Evolutionary conservation across 2,113 vertebrate genomes (phyloP), one percentile per base, ranked within the genome.

Genomic region (Sinocyclocheilus maitianheensis): DNA sequence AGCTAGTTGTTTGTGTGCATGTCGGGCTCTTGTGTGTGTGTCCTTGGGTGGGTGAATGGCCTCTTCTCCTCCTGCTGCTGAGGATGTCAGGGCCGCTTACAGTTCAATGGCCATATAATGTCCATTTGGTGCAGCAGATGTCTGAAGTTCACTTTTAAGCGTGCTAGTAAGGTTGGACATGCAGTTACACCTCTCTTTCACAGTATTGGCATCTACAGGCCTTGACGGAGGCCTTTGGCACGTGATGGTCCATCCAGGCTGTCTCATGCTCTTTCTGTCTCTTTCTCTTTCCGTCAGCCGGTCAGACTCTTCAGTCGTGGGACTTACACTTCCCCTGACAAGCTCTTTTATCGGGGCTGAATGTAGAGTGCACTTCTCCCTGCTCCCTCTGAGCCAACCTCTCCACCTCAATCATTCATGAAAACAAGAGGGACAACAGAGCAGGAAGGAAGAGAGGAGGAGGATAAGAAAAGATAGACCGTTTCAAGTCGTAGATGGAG

Each of bases 401-500:
- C 71, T 85, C 55, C 80, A 80, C 77, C 86, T 86, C 82, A 86
- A 86, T 89, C 82, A 86, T 84, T 84, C 69, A 84, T 72, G 60
- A 89, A 75, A 46, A 34, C 24, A 16, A 24, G 40, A 71, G 7
- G 40, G 13, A 53, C 74, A 12, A 75, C 4, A 46, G 14, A 79
- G 11, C 13, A 51, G 34, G 9, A 55, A 55, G 71, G 75, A 30
- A 60, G 43, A 82, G 24, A 77, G 79, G 11, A 78, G 14, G 74
- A 77, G 30, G 34, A 80, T 65, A 76, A 48, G 46, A 12, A 43
- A 63, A 37, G 53, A 84, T 14, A 3, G 37, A 26, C n/a, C 12
- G 24, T 46, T 51, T 48, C 22, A 81, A 2, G 8, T 81, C 48
- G 7, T 13, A 80, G 34, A n/a, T 24, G 16, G 30, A 40, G 48